Base-by-base conservation (phyloP, 2,888 invertebrate genomes). In the Drosophila lutescens region DNA sequence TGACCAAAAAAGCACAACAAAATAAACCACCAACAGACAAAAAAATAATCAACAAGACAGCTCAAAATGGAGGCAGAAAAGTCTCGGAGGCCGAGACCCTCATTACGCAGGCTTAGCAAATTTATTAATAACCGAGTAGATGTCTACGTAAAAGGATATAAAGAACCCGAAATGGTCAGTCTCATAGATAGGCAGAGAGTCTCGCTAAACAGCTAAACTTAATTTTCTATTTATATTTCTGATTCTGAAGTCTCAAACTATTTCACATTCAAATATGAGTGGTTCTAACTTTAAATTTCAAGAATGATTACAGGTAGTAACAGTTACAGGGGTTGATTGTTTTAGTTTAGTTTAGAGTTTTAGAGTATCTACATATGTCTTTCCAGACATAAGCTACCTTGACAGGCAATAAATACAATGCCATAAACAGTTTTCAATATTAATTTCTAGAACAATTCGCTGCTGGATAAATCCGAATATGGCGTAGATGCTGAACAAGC, bases 1-100 rank as follows among this genome's bases (percentile, higher is more conserved):
- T 72, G 71, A 44, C 76, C 67, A 79, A 79, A 86, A 82, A 56
- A 49, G 51, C 9, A 58, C 17, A 30, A 57, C 13, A 69, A 69
- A 47, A 46, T 55, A 57, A 44, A 43, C 43, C 36, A 15, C 38
- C 46, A 44, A 51, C n/a, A 30, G 17, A 34, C 10, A 17, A 36
- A 65, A 20, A 20, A 38, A 58, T 38, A 55, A 56, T 41, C 46
- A 71, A 72, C 54, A 63, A 63, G 47, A 41, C 36, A 58, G 32
- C 56, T 56, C 9, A 60, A 54, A 58, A 50, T 43, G 59, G 30
- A 47, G 20, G 15, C 38, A 51, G 43, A 26, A 40, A 51, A 30
- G 23, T 23, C 41, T 34, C 49, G n/a, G 63, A 46, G 47, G 41
- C 40, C 23, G 41, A 61, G 32, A 54, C 34, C 51, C 46, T 62